A percentile compares a stretch with the other conserved stretches of the same genome.
Conservation (phyloP, 35 echinoderm and acorn worm species). For the Apostichopus parvimensis region DNA sequence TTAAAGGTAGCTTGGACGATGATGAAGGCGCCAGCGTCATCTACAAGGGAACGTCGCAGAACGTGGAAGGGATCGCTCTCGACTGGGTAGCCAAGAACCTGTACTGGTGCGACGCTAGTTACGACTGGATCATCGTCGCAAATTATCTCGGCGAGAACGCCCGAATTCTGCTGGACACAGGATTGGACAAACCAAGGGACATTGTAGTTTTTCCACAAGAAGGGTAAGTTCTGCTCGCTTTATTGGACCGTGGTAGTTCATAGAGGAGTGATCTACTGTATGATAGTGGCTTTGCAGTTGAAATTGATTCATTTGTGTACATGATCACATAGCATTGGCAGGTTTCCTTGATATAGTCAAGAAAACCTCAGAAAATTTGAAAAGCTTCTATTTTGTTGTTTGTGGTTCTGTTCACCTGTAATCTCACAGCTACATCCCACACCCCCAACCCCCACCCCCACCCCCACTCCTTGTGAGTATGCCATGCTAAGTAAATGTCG, state of each 20-base stretch:
- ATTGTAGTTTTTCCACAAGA: conserved; percentile 71
- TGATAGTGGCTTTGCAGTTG: too few species aligned
- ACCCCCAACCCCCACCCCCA: too few species aligned
- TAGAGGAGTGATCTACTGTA: too few species aligned
- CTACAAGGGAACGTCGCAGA: conserved; percentile 69
- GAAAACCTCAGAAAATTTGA: too few species aligned
- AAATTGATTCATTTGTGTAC: neutral
- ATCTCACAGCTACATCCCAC: too few species aligned
- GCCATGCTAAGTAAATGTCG: too few species aligned
- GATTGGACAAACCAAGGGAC: conserved; percentile 84
- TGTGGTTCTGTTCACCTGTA: too few species aligned
- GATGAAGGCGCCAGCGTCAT: conserved; percentile 50
- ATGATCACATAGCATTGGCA: too few species aligned
- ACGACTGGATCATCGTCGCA: conserved; percentile 88
- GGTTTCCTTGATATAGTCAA: too few species aligned
- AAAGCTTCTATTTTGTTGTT: too few species aligned
- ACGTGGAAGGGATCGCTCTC: conserved; percentile 94
- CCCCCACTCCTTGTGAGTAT: too few species aligned
- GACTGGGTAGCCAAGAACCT: conserved; percentile 92
- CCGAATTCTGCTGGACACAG: conserved; percentile 66
- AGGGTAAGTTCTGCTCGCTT: conserved; percentile 66
- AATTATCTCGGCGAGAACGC: conserved; percentile 70
- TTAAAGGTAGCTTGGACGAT: conserved; percentile 65
- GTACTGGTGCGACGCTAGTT: conserved; percentile 83
- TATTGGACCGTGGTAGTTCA: too few species aligned